Conservation (phyloP, 2,797 vertebrate genomes). For the Arrhamphus sclerolepis region DNA sequence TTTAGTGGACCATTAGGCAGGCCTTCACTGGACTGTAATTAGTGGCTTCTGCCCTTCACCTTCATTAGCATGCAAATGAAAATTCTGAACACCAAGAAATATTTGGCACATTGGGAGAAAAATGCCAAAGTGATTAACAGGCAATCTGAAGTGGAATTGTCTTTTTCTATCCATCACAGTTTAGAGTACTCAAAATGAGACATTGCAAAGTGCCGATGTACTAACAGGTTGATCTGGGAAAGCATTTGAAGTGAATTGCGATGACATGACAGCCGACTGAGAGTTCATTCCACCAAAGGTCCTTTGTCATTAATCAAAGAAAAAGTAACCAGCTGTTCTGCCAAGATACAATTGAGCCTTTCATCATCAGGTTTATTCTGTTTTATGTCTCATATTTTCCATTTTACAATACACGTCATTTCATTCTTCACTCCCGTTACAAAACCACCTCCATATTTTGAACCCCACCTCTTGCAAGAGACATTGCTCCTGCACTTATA, state of each 20-base stretch:
- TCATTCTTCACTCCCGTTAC: conserved; percentile 16
- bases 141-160: conserved; percentile 75
- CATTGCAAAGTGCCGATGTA: conserved; percentile 52
- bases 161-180: conserved; percentile 75
- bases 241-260: conserved; percentile 61
- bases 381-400: conserved; percentile 17
- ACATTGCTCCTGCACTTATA: conserved; percentile 79
- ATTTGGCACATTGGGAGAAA: conserved; percentile 82
- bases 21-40: conserved; percentile 92
- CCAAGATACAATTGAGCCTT: conserved; percentile 30
- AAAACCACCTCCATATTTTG: conserved; percentile 39
- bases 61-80: conserved; percentile 97
- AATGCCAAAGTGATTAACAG: conserved; percentile 84
- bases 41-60: conserved; percentile 95
- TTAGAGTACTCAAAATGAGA: conserved; percentile 68
- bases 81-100: conserved; percentile 84
- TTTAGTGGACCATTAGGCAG: conserved; percentile 91
- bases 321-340: conserved; percentile 35
- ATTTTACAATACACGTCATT: not conserved
- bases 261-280: conserved; percentile 46
- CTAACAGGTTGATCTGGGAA: conserved; percentile 65
- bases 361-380: conserved; percentile 31
- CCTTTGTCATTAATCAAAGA: conserved; percentile 33
- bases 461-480: conserved; percentile 56
- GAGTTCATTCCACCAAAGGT: conserved; percentile 43